Evolutionary conservation across 2,113 vertebrate genomes (phyloP).

Genomic region (Dryoscopus gambensis): DNA sequence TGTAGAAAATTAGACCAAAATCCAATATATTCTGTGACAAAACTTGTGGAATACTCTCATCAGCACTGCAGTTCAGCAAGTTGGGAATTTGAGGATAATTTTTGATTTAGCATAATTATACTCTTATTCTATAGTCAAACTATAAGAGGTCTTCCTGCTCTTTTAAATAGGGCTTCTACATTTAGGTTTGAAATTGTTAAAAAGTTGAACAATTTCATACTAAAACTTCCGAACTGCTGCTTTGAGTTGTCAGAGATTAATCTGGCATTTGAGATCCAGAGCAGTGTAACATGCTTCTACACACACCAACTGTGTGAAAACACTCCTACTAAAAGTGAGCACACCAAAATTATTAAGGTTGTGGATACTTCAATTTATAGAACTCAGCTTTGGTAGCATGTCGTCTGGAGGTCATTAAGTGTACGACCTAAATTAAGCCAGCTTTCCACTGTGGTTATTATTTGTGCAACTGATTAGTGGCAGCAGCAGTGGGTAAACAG

Average conservation of each 20-base stretch:
- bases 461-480: background rate
- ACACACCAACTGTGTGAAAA: background rate
- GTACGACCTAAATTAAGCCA: background rate
- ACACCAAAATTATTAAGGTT: background rate
- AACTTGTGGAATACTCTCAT: background rate
- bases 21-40: background rate
- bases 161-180: background rate
- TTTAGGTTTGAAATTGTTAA: background rate
- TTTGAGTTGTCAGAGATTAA: background rate
- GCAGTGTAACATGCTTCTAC: fast-evolving
- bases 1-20: background rate
- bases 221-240: background rate
- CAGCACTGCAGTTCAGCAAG: background rate
- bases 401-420: background rate
- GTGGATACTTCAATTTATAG: background rate
- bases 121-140: background rate
- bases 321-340: background rate
- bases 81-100: background rate
- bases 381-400: background rate
- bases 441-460: background rate
- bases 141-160: background rate
- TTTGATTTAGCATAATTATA: background rate
- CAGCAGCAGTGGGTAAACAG: background rate
- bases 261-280: background rate
- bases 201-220: background rate